Evolutionary conservation across 2,113 vertebrate species (phyloP), one percentile per base, ranked within the genome.

Genomic region (Lutjanus erythropterus): DNA sequence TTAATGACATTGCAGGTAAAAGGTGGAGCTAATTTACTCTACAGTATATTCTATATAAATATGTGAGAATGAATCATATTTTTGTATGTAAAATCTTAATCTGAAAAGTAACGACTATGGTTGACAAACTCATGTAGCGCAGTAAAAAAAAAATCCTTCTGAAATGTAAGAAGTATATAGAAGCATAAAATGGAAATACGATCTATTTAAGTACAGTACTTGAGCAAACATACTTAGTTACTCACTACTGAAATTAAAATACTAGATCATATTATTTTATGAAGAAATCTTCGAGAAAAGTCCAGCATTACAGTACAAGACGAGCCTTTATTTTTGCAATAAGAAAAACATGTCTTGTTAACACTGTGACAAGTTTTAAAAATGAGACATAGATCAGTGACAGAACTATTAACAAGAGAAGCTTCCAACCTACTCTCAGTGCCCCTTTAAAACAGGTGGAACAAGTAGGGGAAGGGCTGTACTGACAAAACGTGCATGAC

Each of bases 301-400:
- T n/a, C 11, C 23, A 77, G 6, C 14, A 27, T 49, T 80, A 85
- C 65, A 83, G 76, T 87, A 89, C 92, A 92, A 90, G 82, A 92
- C 49, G 21, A 81, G 83, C 71, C 67, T 94, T 94, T 92, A 94
- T 93, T 93, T 85, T 67, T 58, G 68, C 53, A 80, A 42, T 79
- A 88, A 89, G 69, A 86, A 92, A 92, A 85, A 67, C 78, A 73
- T 58, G 52, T 85, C 67, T 76, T 83, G 52, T 75, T 67, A 85
- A 87, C 71, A 90, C 85, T 65, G 35, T 75, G 81, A 78, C 71
- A 91, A 71, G n/a, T 78, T 81, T 74, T 71, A 82, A 80, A 92
- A 86, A 49, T 74, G 18, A 85, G 71, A 86, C 76, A 85, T 19
- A 53, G 65, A 75, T 83, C 65, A 78, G 52, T 75, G 83, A 72